These are phyloP conservation scores for Myocastor coypus DNA, from an alignment of 2,113 vertebrate genomes.

Conservation along the genomic window DNA sequence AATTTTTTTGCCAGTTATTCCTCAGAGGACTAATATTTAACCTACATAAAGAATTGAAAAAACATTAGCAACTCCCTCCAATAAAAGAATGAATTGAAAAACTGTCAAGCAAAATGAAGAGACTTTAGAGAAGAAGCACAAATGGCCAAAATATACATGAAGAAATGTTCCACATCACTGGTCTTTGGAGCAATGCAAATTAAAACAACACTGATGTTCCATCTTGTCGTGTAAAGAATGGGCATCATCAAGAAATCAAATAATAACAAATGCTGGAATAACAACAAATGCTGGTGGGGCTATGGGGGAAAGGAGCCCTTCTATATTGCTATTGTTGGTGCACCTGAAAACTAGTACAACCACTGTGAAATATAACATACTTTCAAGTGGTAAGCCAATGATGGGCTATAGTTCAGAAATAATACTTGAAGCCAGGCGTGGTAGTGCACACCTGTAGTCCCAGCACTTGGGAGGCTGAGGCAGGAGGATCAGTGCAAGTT, in stretches of 20 bases:
- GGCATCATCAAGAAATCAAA: not conserved
- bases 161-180: not conserved
- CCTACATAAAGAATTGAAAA: not conserved
- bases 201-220: not conserved
- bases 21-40: not conserved
- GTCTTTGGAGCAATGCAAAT: not conserved
- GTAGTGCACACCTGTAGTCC: no score
- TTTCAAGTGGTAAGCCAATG: constrained; percentile 48
- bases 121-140: not conserved
- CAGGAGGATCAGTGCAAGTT: no score
- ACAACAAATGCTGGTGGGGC: not conserved
- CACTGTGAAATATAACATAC: not conserved
- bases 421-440: no score
- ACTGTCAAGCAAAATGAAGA: not conserved
- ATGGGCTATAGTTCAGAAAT: constrained; percentile 36
- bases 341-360: not conserved
- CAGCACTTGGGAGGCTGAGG: no score
- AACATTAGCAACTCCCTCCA: not conserved
- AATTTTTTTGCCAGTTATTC: not conserved
- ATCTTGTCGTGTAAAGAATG: not conserved
- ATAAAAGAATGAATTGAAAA: not conserved
- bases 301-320: not conserved
- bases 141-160: not conserved
- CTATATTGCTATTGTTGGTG: not conserved
- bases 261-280: not conserved